phyloP scores from a whole-genome alignment of 37 sponge, comb jelly and placozoan genomes.

The Dysidea cf. avara region DNA sequence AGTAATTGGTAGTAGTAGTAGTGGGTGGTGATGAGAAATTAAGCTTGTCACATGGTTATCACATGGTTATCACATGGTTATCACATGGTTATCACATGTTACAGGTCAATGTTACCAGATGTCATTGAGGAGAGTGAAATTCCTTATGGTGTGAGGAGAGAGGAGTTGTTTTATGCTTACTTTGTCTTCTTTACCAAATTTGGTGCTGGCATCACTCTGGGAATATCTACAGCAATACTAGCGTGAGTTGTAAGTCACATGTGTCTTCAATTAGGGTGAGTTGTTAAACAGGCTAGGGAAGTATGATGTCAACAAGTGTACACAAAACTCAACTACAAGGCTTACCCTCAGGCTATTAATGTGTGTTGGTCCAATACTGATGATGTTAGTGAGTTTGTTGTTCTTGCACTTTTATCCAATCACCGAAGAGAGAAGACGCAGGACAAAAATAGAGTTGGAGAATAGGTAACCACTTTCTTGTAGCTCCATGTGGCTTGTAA shows the following conservation, averaged over 20 bases:
- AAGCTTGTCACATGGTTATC: too few relatives aligned
- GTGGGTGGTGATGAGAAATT: too few relatives aligned
- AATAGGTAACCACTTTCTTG: too few relatives aligned
- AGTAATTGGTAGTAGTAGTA: too few relatives aligned
- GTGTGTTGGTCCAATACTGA: conserved; percentile 56
- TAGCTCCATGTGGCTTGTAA: too few relatives aligned
- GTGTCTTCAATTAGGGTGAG: neutral
- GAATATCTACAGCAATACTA: conserved; percentile 72
- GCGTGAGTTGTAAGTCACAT: conserved; percentile 51
- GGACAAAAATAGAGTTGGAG: conserved; percentile 29
- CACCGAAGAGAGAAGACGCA: conserved; percentile 40
- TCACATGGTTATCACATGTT: neutral
- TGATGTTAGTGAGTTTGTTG: conserved; percentile 54
- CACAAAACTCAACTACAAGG: conserved; percentile 55
- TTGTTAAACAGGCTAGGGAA: conserved; percentile 50
- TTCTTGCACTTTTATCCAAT: conserved; percentile 74
- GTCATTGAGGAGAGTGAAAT: conserved; percentile 70
- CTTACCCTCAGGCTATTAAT: conserved; percentile 67
- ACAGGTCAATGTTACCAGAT: conserved; percentile 96
- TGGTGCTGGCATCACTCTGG: conserved; percentile 80
- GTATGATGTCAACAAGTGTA: conserved; percentile 65
- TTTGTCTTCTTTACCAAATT: conserved; percentile 90
- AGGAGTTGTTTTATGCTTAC: conserved; percentile 88
- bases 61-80: too few relatives aligned
- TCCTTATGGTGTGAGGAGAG: conserved; percentile 55